Evolutionary conservation across 92 coral and sea anemone species (phyloP), one percentile per base, ranked within the genome.

Genomic region (Epizoanthus illoricatus): DNA sequence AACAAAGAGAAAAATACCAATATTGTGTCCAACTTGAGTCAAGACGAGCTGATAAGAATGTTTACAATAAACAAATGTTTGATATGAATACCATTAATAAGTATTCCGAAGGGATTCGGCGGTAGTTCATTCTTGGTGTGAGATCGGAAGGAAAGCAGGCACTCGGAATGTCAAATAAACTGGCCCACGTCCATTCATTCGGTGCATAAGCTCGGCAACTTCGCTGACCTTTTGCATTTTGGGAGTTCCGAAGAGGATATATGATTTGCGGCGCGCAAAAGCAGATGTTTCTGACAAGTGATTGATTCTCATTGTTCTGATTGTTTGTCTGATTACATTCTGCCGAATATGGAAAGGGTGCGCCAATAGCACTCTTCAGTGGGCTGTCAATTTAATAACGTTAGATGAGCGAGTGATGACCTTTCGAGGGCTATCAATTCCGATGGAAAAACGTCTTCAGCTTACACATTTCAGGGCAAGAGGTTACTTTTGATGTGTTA

Each of bases 261-360:
- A 20, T 8, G 43, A 21, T 0, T 12, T 45, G 19, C 59, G 71
- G 20, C 24, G 54, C 49, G 56, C 15, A 75, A 75, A 55, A 40
- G 80, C 54, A 78, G 70, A 42, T 78, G 71, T 78, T 78, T 20
- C 28, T 63, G 82, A 78, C 82, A 78, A 41, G 13, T 62, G 82
- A 78, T 76, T 66, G 71, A 78, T 19, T n/a, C 17, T 39, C 60
- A 83, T 87, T 86, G 94, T 86, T 81, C 74, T 21, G 73, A 83
- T 74, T 80, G 81, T 80, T 63, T 81, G 71, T 56, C 71, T 81
- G 89, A 91, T 91, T 80, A 91, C 71, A 60, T 54, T 81, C 76
- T 85, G 69, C 91, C 90, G 92, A 86, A 89, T 91, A 91, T 80
- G 94, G 94, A 40, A 86, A 81, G 79, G 85, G 89, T 84, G 81